Evolutionary conservation across 2,888 invertebrate genomes (phyloP), one percentile per base, ranked within the genome.

Genomic region (Chrysodeixis includens): DNA sequence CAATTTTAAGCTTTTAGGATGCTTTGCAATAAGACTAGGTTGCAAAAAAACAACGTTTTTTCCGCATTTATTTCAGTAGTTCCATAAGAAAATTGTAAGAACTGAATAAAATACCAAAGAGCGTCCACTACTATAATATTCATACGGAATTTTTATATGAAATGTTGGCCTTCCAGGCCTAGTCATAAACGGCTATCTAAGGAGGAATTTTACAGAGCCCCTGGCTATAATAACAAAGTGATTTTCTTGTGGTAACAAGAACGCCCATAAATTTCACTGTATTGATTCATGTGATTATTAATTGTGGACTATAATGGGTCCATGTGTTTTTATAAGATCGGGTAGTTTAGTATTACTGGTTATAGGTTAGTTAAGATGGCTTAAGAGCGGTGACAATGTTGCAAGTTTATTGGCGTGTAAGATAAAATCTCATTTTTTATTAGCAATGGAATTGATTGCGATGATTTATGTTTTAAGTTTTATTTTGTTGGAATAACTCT

Each of bases 211-310:
- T 56, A 54, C 35, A 52, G 54, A 58, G 69, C 74, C 82, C 62
- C 61, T 40, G 70, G 77, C 69, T 66, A 70, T 76, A 81, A 74
- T 79, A 76, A 72, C 70, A 74, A 74, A 80, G 67, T 76, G 70
- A 76, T 81, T 76, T 49, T 70, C 70, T 70, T 74, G 59, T 74
- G 53, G 77, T 79, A 81, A 86, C 86, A 83, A 86, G 83, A 82
- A 73, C 73, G 62, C 20, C 70, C 61, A 82, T 86, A 84, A 86
- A 84, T 84, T 76, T 16, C 74, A 66, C 67, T 67, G 63, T 76
- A 81, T 82, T 84, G 84, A 86, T 86, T 84, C 78, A 84, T 84
- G 79, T 69, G 77, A 80, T 80, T 84, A 81, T 80, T 86, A 79
- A 79, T 76, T 80, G 69, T 67, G 54, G 51, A 30, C 22, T 57